Conservation (phyloP, 2,113 vertebrate genomes). For the Muntiacus reevesi region DNA sequence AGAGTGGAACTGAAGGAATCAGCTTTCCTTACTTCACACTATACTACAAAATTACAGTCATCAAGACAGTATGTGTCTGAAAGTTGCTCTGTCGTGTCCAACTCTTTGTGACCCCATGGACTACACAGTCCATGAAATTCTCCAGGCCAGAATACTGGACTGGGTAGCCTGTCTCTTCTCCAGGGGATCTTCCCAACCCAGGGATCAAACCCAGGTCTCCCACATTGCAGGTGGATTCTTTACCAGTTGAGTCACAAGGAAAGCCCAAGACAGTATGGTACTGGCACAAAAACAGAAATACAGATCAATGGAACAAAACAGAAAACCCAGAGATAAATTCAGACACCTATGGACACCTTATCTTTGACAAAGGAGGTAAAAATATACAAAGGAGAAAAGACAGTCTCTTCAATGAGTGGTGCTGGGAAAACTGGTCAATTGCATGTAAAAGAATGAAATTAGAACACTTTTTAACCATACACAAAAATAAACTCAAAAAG, state of each 20-base stretch:
- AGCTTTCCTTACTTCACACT: background rate
- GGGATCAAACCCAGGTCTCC: background rate
- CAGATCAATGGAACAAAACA: background rate
- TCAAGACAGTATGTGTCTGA: background rate
- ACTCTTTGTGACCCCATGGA: background rate
- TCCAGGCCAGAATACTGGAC: background rate
- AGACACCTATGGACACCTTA: background rate
- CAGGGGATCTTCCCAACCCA: background rate
- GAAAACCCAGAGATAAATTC: background rate
- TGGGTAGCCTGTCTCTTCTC: background rate
- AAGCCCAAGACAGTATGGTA: background rate
- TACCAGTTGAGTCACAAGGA: background rate
- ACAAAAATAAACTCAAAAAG: background rate
- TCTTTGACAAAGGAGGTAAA: background rate
- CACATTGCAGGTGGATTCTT: background rate
- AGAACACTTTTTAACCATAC: background rate
- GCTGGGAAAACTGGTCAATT: background rate
- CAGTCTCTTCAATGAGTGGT: background rate
- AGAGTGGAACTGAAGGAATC: background rate
- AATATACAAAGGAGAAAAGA: background rate
- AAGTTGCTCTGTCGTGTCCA: background rate
- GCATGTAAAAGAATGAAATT: background rate
- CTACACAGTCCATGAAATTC: background rate
- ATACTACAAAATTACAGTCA: background rate
- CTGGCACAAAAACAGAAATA: background rate